Base-by-base conservation (phyloP, 2,113 vertebrate genomes). In the Amazona guildingii region DNA sequence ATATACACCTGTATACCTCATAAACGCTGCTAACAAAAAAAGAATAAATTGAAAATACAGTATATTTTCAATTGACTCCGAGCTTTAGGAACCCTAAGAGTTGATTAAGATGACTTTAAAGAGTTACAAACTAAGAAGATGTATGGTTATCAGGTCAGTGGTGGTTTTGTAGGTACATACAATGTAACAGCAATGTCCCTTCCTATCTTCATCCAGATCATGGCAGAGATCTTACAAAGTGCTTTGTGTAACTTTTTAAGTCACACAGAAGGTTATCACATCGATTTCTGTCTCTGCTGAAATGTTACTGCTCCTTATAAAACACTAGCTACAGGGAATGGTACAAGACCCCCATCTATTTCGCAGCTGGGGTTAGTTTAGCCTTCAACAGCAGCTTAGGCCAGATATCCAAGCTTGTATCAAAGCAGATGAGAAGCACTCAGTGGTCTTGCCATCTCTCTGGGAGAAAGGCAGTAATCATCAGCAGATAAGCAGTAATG, bases 361-460 rank as follows among this genome's bases (percentile, higher is more conserved):
- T 86, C 5, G 0, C 52, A 80, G 59, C 88, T 77, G 80, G 80
- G n/a, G 31, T 86, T 68, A 72, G 57, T 80, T 85, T 92, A 88
- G 69, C n/a, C 78, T 93, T 84, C 75, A 76, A 17, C 52, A 94
- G 62, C 70, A 87, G 43, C 62, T 94, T 72, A 73, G 28, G 49
- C 39, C 48, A 80, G 82, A 44, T 75, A 93, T 7, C 43, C 2
- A 4, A 79, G 75, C 24, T 83, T 72, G 62, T 11, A 66, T 39
- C 33, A 88, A 90, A 92, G 70, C 66, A 95, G 74, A 79, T 33
- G 57, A 87, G 87, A 29, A 93, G 39, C 75, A 72, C 66, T 82
- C 70, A 73, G 27, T 2, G 1, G 23, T 79, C 44, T 79, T 82
- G 35, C 78, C 63, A 68, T 35, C 21, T 69, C 51, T 82, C 39